Conservation (phyloP, 2,797 vertebrate species). For the Mormyrus hasselquistii region DNA sequence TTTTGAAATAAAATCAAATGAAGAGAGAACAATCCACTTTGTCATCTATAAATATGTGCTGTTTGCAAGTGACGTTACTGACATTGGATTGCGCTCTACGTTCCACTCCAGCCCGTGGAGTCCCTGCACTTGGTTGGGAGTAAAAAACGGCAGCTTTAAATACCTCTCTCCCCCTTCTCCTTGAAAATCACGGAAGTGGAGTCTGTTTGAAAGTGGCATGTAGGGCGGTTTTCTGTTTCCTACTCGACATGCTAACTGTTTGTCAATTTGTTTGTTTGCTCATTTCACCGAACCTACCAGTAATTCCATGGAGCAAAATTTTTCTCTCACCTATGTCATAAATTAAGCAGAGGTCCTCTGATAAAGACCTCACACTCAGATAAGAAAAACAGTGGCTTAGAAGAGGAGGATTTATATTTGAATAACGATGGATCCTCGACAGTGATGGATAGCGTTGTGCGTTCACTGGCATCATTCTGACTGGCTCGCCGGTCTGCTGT, state of each 20-base stretch:
- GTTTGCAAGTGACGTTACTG: neutral
- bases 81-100: neutral
- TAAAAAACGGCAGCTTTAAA: neutral
- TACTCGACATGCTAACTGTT: neutral
- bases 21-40: neutral
- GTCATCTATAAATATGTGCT: neutral
- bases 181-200: neutral
- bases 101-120: neutral
- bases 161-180: neutral
- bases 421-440: constrained; percentile 52
- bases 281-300: neutral
- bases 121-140: neutral
- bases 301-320: neutral
- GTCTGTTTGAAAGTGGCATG: neutral
- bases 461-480: constrained; percentile 38
- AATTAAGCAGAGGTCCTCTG: neutral
- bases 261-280: neutral
- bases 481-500: constrained; percentile 41
- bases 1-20: constrained; percentile 3
- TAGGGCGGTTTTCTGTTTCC: neutral
- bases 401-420: constrained; percentile 27
- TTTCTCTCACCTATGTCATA: neutral
- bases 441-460: constrained; percentile 54
- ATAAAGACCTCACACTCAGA: neutral
- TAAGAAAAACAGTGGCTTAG: neutral